Evolutionary conservation across 2,888 invertebrate genomes (phyloP).

Genomic region (Pedicia rivosa): DNA sequence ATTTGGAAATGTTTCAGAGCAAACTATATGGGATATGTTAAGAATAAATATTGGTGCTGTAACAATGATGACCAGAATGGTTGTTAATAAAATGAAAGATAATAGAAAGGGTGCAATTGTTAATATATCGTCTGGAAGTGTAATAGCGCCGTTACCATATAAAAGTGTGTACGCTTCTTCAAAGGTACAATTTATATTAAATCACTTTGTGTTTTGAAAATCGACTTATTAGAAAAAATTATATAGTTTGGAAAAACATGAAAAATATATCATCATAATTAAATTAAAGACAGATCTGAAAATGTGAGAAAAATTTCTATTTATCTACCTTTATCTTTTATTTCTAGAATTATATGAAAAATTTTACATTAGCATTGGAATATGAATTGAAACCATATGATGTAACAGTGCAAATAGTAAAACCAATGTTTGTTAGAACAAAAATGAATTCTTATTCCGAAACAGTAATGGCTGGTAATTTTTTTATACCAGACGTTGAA

Average conservation of each 20-base stretch:
- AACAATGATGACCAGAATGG: constrained; percentile 63
- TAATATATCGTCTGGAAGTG: constrained; percentile 80
- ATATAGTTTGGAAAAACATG: no score
- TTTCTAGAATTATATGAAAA: constrained; percentile 58
- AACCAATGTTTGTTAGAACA: constrained; percentile 77
- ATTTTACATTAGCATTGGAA: constrained; percentile 63
- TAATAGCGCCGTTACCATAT: constrained; percentile 68
- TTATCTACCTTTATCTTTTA: no score
- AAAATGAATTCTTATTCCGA: constrained; percentile 81
- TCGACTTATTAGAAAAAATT: no score
- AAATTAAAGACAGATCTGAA: no score
- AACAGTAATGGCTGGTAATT: constrained; percentile 45
- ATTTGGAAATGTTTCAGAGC: constrained; percentile 53
- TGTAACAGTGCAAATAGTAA: constrained; percentile 69
- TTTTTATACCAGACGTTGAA: constrained; percentile 49
- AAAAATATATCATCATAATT: no score
- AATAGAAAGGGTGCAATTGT: constrained; percentile 69
- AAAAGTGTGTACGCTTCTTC: constrained; percentile 85
- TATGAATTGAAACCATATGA: constrained; percentile 62
- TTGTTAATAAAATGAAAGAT: constrained; percentile 62
- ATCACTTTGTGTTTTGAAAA: no score
- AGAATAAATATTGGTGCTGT: constrained; percentile 76
- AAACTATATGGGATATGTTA: constrained; percentile 65
- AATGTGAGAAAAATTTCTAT: no score
- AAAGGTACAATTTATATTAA: no score